phyloP scores from a whole-genome alignment of 92 coral and sea anemone species.

The Phenganax marumi region DNA sequence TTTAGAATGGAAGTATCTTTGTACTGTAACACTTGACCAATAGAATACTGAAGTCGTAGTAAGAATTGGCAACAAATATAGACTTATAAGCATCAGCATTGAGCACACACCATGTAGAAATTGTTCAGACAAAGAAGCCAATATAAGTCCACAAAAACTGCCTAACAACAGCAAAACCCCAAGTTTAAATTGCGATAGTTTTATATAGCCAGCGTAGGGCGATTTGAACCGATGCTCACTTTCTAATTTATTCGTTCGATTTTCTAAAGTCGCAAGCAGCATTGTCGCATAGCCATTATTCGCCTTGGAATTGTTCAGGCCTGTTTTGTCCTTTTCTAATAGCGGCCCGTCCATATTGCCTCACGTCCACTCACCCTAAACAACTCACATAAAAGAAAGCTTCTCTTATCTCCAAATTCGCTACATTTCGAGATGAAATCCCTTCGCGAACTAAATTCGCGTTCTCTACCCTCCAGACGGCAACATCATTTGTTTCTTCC shows the following conservation, averaged over 20 bases:
- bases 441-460: neutral
- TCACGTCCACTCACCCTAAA: slow-evolving; percentile 39
- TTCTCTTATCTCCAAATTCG: neutral
- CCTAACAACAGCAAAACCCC: slow-evolving; percentile 76
- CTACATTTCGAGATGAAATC: neutral
- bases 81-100: slow-evolving; percentile 67
- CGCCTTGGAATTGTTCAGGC: slow-evolving; percentile 49
- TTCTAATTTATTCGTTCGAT: slow-evolving; percentile 22
- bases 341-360: slow-evolving; percentile 59
- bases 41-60: slow-evolving; percentile 91
- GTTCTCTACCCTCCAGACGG: neutral
- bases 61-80: slow-evolving; percentile 72
- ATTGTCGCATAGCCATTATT: slow-evolving; percentile 95
- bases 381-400: slow-evolving; percentile 41
- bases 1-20: slow-evolving; percentile 86
- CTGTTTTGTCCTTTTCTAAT: slow-evolving; percentile 74
- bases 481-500: slow-evolving; percentile 9
- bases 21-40: slow-evolving; percentile 95
- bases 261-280: slow-evolving; percentile 91
- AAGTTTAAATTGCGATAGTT: slow-evolving; percentile 83
- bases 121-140: slow-evolving; percentile 87
- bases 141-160: slow-evolving; percentile 78
- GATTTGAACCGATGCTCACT: slow-evolving; percentile 69
- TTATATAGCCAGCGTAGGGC: slow-evolving; percentile 73
- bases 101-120: slow-evolving; percentile 73